Evolutionary conservation across 1,140 invertebrate species (phyloP), one percentile per base, ranked within the genome.

Genomic region (Gonioctena quinquepunctata): DNA sequence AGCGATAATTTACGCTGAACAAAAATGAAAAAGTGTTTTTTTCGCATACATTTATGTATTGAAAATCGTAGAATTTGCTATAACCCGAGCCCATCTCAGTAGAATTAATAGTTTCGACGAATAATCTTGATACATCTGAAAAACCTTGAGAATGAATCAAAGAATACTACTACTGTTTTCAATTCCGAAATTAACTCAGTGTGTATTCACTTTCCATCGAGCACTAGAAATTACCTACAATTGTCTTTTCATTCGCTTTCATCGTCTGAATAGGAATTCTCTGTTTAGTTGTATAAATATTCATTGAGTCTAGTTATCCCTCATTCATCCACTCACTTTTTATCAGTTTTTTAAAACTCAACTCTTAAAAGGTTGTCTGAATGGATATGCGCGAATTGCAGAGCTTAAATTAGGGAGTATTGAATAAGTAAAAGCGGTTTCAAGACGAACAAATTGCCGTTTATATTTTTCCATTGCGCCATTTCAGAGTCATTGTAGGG

Each of bases 351-450:
- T 70, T 52, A 73, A 73, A 73, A 64, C 68, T 66, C 57, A 33
- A 33, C 64, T 64, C n/a, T 69, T 67, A 62, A 73, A 68, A 70
- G 63, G 69, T 67, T 65, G 52, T 49, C 69, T 70, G 52, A 54
- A 59, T 59, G 52, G 56, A 52, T 27, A 66, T 59, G 69, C 69
- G 61, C 52, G 69, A 70, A 60, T 63, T 67, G 57, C 68, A 67
- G 61, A 59, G 64, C 23, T 66, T 62, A 59, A 73, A 73, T 73
- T 73, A 73, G 71, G 61, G 33, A 65, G 71, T 68, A 73, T 73
- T 73, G 71, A 73, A 64, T 63, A 60, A 73, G 69, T 52, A 61
- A 22, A 26, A 61, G 64, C 65, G 68, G 71, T 70, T 70, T 65
- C 69, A 70, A 67, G 65, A 66, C 59, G 18, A 50, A 27, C 33